These are phyloP conservation scores for Aspidoscelis tigris DNA, from an alignment of 2,113 vertebrate genomes.

Conservation along the genomic window DNA sequence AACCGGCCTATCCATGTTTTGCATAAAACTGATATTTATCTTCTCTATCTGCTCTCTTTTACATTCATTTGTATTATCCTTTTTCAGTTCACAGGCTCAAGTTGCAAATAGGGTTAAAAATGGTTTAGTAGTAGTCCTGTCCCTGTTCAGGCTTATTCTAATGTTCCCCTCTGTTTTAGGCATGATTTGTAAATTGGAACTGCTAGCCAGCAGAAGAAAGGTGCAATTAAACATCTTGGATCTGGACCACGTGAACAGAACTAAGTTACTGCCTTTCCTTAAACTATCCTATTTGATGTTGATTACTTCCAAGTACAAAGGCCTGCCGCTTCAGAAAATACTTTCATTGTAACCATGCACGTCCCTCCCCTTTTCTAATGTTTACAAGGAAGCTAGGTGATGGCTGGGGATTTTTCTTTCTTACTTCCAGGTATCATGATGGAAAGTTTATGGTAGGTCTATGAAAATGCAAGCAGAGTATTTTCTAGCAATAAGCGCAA, in stretches of 20 bases:
- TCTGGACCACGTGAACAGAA: too few relatives aligned
- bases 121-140: neutral
- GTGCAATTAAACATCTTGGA: too few relatives aligned
- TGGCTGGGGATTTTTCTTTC: neutral
- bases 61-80: neutral
- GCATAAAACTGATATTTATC: slow-evolving; percentile 40
- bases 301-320: neutral
- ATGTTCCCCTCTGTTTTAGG: too few relatives aligned
- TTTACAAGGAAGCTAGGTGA: neutral
- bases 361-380: neutral
- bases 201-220: too few relatives aligned
- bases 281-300: neutral
- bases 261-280: too few relatives aligned
- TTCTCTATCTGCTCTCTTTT: neutral
- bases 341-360: slow-evolving; percentile 6
- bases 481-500: rapidly evolving
- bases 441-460: rapidly evolving
- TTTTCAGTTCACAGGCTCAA: slow-evolving; percentile 15
- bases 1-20: slow-evolving; percentile 28
- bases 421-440: neutral
- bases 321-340: slow-evolving; percentile 20
- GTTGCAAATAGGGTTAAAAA: neutral
- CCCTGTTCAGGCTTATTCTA: neutral
- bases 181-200: too few relatives aligned
- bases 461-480: rapidly evolving